Percentiles rank a stretch among this genome's conserved stretches.
Evolutionary conservation across 2,888 invertebrate genomes (phyloP).

Genomic region (Netelia virgata): DNA sequence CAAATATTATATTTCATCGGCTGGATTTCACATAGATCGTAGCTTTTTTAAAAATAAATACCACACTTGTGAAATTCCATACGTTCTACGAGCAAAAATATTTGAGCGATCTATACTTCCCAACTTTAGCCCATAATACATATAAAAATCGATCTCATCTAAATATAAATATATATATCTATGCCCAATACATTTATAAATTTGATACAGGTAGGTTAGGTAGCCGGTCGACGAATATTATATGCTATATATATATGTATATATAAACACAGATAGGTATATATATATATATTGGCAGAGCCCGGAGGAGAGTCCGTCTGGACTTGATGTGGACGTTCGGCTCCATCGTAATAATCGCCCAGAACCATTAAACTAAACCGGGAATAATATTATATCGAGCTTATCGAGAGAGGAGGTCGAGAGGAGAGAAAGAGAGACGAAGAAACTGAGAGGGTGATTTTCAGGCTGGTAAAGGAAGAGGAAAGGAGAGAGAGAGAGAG

Average conservation of each 20-base stretch:
- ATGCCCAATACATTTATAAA: conserved; percentile 34
- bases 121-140: neutral
- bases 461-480: conserved; percentile 35
- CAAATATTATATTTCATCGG: neutral
- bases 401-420: conserved; percentile 75
- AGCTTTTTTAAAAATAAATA: no score
- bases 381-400: conserved; percentile 85
- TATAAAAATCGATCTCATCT: conserved; percentile 8
- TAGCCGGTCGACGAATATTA: conserved; percentile 39
- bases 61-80: no score
- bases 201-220: conserved; percentile 56
- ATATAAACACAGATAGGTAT: conserved; percentile 6
- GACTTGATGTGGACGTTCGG: conserved; percentile 76
- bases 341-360: conserved; percentile 84
- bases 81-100: no score
- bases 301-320: conserved; percentile 63
- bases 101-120: no score
- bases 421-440: conserved; percentile 61
- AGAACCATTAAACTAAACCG: conserved; percentile 85
- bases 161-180: conserved; percentile 10
- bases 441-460: conserved; percentile 64
- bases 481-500: conserved; percentile 26
- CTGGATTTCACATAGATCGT: no score
- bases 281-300: conserved; percentile 34
- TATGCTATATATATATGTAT: conserved; percentile 2